Evolutionary conservation across 2,888 invertebrate species (phyloP).

Genomic region (Trichogramma dendrolimi): DNA sequence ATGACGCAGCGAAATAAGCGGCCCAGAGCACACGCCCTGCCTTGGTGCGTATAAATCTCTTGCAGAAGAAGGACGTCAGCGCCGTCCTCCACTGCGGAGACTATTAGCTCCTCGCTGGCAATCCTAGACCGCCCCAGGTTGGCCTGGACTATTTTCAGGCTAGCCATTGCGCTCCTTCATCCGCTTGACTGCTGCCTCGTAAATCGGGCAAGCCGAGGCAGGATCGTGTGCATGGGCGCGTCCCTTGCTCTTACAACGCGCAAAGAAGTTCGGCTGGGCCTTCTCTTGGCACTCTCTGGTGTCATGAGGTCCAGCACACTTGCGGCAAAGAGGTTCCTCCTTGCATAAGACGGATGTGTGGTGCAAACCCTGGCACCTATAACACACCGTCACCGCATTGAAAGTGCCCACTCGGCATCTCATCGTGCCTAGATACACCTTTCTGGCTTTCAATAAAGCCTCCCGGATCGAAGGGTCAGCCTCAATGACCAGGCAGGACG

Average conservation of each 20-base stretch:
- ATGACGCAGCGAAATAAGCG: background rate
- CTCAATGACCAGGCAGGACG: background rate
- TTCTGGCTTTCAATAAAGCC: background rate
- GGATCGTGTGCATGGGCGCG: no score
- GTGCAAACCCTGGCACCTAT: conserved; percentile 28
- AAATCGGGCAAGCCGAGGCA: no score
- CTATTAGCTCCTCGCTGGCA: conserved; percentile 67
- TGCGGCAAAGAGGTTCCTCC: no score
- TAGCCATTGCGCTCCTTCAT: no score
- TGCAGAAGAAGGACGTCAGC: conserved; percentile 15
- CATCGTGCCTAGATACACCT: conserved; percentile 23
- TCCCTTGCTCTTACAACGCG: no score
- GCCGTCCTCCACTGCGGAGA: conserved; percentile 41
- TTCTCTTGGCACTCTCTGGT: no score
- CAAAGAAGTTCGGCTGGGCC: no score
- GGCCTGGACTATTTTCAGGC: conserved; percentile 25
- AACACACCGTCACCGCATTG: conserved; percentile 24
- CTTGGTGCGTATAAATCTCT: conserved; percentile 11
- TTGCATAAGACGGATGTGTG: conserved; percentile 1
- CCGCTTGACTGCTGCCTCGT: no score
- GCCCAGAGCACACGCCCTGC: background rate
- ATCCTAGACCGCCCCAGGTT: conserved; percentile 70
- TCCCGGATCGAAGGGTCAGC: conserved; percentile 13
- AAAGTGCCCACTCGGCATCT: conserved; percentile 24
- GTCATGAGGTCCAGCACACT: no score